Conservation (phyloP, 2,888 invertebrate genomes). For the Hetaerina titia region DNA sequence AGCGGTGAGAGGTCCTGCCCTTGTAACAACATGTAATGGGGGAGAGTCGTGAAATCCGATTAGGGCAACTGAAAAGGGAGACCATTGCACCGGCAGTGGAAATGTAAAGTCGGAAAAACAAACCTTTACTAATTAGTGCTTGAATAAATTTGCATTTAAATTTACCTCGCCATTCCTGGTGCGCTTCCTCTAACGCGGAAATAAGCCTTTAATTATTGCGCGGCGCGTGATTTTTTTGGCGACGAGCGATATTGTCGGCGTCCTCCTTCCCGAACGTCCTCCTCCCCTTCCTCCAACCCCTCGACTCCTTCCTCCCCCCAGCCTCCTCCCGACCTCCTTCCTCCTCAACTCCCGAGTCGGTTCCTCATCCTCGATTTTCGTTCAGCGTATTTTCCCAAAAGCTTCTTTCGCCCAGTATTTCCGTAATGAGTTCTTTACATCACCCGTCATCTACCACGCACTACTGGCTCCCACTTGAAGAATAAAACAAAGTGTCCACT, state of each 20-base stretch:
- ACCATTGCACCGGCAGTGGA: not conserved
- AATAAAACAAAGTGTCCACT: no score
- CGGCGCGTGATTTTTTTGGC: not conserved
- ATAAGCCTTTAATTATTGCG: conserved; percentile 4
- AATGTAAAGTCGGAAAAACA: not conserved
- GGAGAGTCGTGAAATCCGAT: not conserved
- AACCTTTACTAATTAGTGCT: not conserved
- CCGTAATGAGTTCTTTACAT: no score
- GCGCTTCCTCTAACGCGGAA: not conserved
- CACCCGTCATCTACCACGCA: no score
- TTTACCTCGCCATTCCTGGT: not conserved
- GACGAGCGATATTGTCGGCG: not conserved
- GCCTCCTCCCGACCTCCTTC: not conserved
- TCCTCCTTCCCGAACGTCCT: not conserved
- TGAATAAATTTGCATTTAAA: conserved; percentile 31
- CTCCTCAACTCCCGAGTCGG: not conserved
- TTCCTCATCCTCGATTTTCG: no score
- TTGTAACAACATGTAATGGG: not conserved
- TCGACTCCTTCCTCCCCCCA: not conserved
- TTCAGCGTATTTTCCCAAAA: no score
- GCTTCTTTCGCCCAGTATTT: no score
- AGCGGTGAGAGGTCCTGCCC: not conserved
- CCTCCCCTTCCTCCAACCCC: not conserved
- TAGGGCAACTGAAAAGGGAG: not conserved
- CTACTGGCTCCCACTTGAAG: no score